Evolutionary conservation across 2,888 invertebrate species (phyloP), one percentile per base, ranked within the genome.

Genomic region (Pristionchus exspectatus): DNA sequence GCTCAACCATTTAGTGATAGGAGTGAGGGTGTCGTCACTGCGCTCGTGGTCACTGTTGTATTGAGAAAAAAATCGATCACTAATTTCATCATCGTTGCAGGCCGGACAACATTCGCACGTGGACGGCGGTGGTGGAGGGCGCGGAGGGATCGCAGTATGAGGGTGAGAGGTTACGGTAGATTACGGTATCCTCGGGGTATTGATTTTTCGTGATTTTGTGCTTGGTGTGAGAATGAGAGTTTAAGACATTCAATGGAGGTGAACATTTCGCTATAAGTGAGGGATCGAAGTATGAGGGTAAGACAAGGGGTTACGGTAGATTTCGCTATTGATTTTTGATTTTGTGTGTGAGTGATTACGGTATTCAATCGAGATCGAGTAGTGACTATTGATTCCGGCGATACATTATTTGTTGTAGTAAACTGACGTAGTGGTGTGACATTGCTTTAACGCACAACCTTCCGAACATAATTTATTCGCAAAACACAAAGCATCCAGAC

Each of bases 71-170:
- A 50, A 50, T 50, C 10, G 9, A 24, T 12, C 27, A 10, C 24
- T 27, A 56, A 56, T 56, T 38, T 0, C 30, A 10, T 77, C 21
- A 12, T 27, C 9, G 9, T 44, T 69, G 24, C 44, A 87, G 87
- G 27, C 66, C 44, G 27, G 87, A 87, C 18, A 69, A 63, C 50
- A 33, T 88, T 33, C 72, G 72, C 5, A 33, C 24, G 56, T 88
- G 74, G 88, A 38, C 56, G n/a, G 54, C 74, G 9, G 72, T 77
- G 56, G 72, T 50, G 59, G 77, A 88, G 56, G 88, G 88, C 30
- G 66, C 69, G 10, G 33, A 69, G 14, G 54, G 56, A 30, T 66
- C 81, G 81, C 81, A 81, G 81, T 81, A 54, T 54, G 81, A 81
- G 38, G 81, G 81, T 81, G 50, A 27, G 44, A 12, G 77, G 50